Base-by-base conservation (phyloP, 2,113 vertebrate species). In the Chaetura pelagica region DNA sequence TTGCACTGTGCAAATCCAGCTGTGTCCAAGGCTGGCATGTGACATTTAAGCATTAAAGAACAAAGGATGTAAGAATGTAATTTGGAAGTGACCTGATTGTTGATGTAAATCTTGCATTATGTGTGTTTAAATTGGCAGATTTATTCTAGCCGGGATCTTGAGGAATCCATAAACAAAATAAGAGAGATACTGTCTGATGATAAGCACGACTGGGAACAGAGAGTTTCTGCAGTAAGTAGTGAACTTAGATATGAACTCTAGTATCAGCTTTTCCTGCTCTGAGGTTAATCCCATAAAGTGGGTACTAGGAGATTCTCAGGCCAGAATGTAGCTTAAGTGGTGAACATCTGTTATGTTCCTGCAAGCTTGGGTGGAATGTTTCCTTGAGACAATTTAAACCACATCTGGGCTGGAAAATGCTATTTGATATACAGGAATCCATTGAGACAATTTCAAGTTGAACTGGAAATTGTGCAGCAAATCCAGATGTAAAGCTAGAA, bases 141-240 rank as follows among this genome's bases (percentile, higher is more conserved):
- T 97, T 99, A 99, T 97, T 99, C 99, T 6, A 98, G 98, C 97
- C 98, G 99, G 95, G 99, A 99, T 88, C 95, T 99, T 24, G 99
- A 99, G 93, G 99, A 99, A 92, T 99, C 99, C 63, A 96, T 99
- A 96, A 98, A 98, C 75, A 99, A 99, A 98, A 98, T 99, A 96
- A 98, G 99, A 95, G 99, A 99, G 93, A 98, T 99, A 71, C 89
- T 99, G 5, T 99, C 99, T 52, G 99, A 99, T 94, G 99, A 99
- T 73, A 99, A 99, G 73, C 99, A 99, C 14, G 99, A 99, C 96
- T 99, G 99, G 99, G 99, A 99, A 75, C 99, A 99, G 96, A 98
- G 99, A 94, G 99, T 99, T 54, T 96, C 96, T 4, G 99, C 99
- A 58, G 99, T 99, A 98, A 99, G 98, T 81, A 22, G 3, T 69